Base-by-base conservation (phyloP, 2,797 vertebrate species). In the Cyclura pinguis region DNA sequence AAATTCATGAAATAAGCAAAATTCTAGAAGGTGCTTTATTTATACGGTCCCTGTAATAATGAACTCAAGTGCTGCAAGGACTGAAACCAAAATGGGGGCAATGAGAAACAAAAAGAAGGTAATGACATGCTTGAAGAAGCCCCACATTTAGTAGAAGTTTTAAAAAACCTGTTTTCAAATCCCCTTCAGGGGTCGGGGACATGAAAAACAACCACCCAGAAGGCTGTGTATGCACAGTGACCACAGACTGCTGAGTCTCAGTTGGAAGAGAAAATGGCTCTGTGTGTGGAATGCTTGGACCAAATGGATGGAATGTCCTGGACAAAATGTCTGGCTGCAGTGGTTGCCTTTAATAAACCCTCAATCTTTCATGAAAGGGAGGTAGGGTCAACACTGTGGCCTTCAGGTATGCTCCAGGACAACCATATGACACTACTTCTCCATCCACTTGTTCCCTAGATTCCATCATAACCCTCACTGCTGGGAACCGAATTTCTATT, bases 1-100 rank as follows among this genome's bases (percentile, higher is more conserved):
- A 97, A 95, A 84, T 67, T 90, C 24, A 64, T 1, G 29, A 90
- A 90, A 86, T 55, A 32, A 80, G 29, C 69, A 81, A 35, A 13
- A 83, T 12, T 62, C 90, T 38, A 87, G 88, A 32, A 88, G 35
- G 4, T 38, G 24, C 76, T 67, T 84, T 85, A 73, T n/a, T 57
- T 55, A 47, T 47, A 47, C 0, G 0, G 85, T 50, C 38, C 4
- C 14, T 77, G 0, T n/a, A 29, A 2, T 69, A 0, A 42, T 88
- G 42, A 84, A 76, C 50, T 67, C 16, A 3, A 42, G 35, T 88
- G 55, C 7, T 80, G 42, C 10, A n/a, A 42, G 3, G 8, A 57
- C 20, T 27, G 29, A 20, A 50, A 59, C 12, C 59, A 64, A 78
- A 29, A 32, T 4, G 1, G 38, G 6, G 4, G 35, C 27, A 55